These are phyloP conservation scores for Micronisus gabar DNA, from an alignment of 2,113 vertebrate genomes.

Conservation along the genomic window DNA sequence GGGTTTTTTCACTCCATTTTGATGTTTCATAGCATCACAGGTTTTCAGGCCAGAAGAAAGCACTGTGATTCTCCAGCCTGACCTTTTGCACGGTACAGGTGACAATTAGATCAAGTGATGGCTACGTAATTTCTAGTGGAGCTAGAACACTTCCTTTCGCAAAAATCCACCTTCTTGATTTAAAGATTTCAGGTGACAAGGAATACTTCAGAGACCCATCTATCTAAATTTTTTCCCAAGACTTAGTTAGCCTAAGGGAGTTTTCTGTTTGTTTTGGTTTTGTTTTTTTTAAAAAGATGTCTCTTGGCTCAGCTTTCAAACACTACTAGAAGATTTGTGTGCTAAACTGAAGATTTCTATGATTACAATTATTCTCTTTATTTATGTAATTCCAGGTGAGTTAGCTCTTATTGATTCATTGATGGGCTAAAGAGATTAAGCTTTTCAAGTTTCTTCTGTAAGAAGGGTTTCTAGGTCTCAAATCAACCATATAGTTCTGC, in stretches of 20 bases:
- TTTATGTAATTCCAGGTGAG: not conserved
- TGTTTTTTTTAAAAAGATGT: not conserved
- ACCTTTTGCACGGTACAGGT: not conserved
- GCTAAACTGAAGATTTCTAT: not conserved
- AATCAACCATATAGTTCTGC: not conserved
- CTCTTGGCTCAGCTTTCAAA: not conserved
- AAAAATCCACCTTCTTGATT: not conserved
- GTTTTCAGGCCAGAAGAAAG: not conserved
- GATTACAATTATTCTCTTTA: not conserved
- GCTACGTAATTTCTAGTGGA: not conserved
- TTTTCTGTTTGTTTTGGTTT: not conserved
- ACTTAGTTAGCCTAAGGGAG: not conserved
- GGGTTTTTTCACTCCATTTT: not conserved
- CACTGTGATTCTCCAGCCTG: not conserved
- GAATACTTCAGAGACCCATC: not conserved
- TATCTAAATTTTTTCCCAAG: not conserved
- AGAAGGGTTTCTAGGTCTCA: not conserved
- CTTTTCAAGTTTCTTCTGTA: not conserved
- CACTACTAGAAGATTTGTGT: not conserved
- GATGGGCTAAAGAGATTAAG: not conserved
- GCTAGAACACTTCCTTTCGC: not conserved
- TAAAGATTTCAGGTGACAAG: not conserved
- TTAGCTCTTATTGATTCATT: not conserved
- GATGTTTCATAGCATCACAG: not conserved
- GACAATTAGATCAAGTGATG: not conserved